Evolutionary conservation across 2,888 invertebrate species (phyloP).

Genomic region (Limnephilus rhombicus): DNA sequence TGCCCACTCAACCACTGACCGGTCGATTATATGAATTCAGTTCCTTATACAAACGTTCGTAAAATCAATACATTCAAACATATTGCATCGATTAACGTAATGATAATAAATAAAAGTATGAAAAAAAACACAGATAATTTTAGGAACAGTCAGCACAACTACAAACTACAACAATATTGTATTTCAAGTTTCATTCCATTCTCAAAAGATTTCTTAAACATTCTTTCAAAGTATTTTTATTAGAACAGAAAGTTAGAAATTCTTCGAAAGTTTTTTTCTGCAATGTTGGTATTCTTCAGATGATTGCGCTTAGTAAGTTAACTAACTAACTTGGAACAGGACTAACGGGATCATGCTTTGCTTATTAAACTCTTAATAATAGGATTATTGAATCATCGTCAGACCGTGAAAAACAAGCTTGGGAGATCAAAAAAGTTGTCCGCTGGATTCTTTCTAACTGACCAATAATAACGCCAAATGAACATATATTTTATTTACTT

Average conservation of each 20-base stretch:
- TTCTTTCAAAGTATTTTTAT: neutral
- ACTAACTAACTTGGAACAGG: neutral
- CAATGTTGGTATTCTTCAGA: neutral
- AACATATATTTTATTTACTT: too few relatives aligned
- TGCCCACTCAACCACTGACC: too few relatives aligned
- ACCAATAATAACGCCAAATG: neutral
- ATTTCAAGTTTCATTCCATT: neutral
- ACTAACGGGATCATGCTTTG: neutral
- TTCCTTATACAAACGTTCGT: too few relatives aligned
- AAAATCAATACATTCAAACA: too few relatives aligned
- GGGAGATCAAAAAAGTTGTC: neutral
- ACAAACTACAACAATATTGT: neutral
- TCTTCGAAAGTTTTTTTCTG: neutral
- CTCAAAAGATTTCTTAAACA: neutral
- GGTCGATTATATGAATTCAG: too few relatives aligned
- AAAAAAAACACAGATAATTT: too few relatives aligned
- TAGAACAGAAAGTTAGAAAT: neutral
- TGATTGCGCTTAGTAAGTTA: neutral
- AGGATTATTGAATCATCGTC: neutral
- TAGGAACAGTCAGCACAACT: neutral
- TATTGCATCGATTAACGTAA: too few relatives aligned
- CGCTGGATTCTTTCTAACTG: neutral
- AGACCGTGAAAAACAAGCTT: neutral
- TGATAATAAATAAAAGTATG: too few relatives aligned
- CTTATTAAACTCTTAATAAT: neutral